phyloP scores from a whole-genome alignment of 1,140 invertebrate species.

The Drosophila azteca region DNA sequence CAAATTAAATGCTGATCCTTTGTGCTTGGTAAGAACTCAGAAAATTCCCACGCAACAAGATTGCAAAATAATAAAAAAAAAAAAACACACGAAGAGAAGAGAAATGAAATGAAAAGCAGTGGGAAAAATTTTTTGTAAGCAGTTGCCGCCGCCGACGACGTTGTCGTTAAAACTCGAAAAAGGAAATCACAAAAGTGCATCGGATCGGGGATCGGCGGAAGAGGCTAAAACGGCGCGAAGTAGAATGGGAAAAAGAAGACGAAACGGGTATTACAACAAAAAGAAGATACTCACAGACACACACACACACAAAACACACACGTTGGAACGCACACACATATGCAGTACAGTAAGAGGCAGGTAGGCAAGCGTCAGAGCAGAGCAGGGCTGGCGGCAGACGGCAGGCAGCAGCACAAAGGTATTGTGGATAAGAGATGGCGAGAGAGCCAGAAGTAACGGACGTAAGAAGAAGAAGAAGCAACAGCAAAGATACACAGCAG shows the following conservation, averaged over 20 bases:
- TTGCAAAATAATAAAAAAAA: conserved; percentile 47
- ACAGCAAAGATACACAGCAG: conserved; percentile 71
- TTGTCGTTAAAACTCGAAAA: conserved; percentile 59
- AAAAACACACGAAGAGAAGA: conserved; percentile 38
- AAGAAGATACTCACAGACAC: conserved; percentile 28
- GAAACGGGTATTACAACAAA: conserved; percentile 78
- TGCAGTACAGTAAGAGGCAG: neutral
- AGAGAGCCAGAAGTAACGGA: conserved; percentile 76
- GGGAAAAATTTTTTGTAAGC: conserved; percentile 64
- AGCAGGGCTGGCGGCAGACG: neutral
- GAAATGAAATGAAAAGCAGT: conserved; percentile 69
- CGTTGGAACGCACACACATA: neutral
- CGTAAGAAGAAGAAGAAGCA: conserved; percentile 72
- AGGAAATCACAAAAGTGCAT: conserved; percentile 81
- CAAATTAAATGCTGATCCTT: conserved; percentile 28
- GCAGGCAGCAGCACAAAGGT: conserved; percentile 44
- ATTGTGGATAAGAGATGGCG: conserved; percentile 57
- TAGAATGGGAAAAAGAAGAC: conserved; percentile 74
- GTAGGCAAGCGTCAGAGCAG: conserved; percentile 12
- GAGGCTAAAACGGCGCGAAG: conserved; percentile 78
- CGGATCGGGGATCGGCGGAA: conserved; percentile 54
- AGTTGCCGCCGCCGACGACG: conserved; percentile 39
- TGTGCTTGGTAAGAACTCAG: conserved; percentile 31
- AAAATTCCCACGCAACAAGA: conserved; percentile 73
- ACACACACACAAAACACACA: conserved; percentile 26